Conservation (phyloP, 2,888 invertebrate genomes). For the Netelia fuscicornis region DNA sequence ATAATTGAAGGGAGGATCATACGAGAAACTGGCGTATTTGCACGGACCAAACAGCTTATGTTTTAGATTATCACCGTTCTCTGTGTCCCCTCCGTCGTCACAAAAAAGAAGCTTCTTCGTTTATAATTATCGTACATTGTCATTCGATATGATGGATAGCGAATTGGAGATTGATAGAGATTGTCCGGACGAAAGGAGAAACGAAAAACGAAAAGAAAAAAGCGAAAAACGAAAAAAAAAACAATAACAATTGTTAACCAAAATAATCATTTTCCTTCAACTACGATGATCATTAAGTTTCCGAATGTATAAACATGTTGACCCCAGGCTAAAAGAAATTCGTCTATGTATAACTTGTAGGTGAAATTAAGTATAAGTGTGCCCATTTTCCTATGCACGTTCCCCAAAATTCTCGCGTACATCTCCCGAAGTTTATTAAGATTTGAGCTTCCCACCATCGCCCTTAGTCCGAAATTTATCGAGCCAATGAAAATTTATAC, state of each 20-base stretch:
- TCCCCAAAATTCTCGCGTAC: neutral
- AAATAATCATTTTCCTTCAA: conserved; percentile 15
- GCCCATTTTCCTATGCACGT: conserved; percentile 9
- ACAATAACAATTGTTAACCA: neutral
- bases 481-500: neutral
- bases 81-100: neutral
- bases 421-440: neutral
- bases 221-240: neutral
- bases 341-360: conserved; percentile 55
- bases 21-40: conserved; percentile 64
- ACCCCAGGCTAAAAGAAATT: conserved; percentile 39
- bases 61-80: conserved; percentile 29
- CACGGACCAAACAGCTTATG: conserved; percentile 65
- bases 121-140: conserved; percentile 39
- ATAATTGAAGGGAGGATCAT: conserved; percentile 43
- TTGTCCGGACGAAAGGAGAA: neutral
- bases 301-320: conserved; percentile 53
- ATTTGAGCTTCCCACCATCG: too few species aligned
- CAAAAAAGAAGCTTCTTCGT: neutral
- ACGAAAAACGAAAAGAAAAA: neutral
- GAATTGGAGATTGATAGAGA: conserved; percentile 33
- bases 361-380: conserved; percentile 55
- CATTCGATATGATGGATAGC: conserved; percentile 34
- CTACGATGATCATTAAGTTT: conserved; percentile 41
- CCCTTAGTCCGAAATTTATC: too few species aligned